Evolutionary conservation across 2,797 vertebrate species (phyloP).

Genomic region (Acipenser oxyrinchus): DNA sequence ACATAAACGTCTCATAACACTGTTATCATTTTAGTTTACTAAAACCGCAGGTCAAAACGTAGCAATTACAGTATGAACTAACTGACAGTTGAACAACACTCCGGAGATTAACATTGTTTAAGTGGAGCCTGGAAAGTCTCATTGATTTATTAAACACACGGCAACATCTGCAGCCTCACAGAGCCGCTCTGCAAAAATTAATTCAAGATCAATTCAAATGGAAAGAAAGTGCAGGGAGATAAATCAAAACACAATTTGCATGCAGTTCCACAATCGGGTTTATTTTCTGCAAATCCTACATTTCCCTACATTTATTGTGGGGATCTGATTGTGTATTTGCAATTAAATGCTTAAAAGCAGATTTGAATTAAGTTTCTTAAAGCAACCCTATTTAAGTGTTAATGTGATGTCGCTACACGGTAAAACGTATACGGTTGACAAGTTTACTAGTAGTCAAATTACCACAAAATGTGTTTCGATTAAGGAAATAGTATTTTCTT

Average conservation of each 20-base stretch:
- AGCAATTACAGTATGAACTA: not conserved
- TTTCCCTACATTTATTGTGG: constrained; percentile 38
- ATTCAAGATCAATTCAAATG: constrained; percentile 79
- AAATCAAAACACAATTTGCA: constrained; percentile 77
- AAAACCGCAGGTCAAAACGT: too few relatives aligned
- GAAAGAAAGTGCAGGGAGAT: constrained; percentile 69
- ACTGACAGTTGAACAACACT: not conserved
- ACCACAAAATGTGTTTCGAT: too few relatives aligned
- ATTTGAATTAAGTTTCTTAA: too few relatives aligned
- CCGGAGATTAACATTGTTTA: not conserved
- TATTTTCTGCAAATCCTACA: constrained; percentile 65
- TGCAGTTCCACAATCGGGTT: constrained; percentile 67
- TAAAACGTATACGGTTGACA: too few relatives aligned
- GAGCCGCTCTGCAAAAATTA: constrained; percentile 66
- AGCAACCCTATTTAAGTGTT: too few relatives aligned
- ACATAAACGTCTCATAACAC: too few relatives aligned
- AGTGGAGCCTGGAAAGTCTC: constrained; percentile 35
- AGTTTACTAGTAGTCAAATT: too few relatives aligned
- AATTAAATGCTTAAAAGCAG: too few relatives aligned
- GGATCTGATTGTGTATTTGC: too few relatives aligned
- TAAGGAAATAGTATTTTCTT: too few relatives aligned
- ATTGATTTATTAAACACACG: constrained; percentile 83
- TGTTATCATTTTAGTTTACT: too few relatives aligned
- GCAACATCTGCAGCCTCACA: constrained; percentile 77
- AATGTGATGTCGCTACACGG: too few relatives aligned